These are phyloP conservation scores for Drosophila micromelanica DNA, from an alignment of 1,140 invertebrate species.

Conservation along the genomic window DNA sequence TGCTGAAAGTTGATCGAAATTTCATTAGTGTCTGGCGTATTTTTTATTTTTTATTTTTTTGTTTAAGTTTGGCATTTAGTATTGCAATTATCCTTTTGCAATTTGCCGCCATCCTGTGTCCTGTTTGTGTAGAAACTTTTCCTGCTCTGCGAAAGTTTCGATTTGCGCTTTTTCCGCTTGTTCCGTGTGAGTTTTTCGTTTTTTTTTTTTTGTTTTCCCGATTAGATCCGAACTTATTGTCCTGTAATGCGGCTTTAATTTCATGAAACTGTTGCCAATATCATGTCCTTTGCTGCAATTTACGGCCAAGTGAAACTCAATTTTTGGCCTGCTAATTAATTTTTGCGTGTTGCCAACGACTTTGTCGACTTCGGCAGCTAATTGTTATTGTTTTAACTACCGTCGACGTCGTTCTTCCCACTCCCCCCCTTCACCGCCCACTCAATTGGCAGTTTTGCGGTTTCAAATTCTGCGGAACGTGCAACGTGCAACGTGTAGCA, in stretches of 20 bases:
- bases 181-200: conserved; percentile 25
- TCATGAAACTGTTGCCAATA: conserved; percentile 27
- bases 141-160: conserved; percentile 33
- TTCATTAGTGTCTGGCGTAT: conserved; percentile 76
- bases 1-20: conserved; percentile 75
- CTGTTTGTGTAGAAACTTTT: conserved; percentile 32
- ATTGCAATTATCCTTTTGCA: conserved; percentile 70
- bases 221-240: conserved; percentile 47
- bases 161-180: conserved; percentile 70
- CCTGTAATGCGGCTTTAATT: conserved; percentile 49
- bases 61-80: conserved; percentile 78
- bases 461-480: conserved; percentile 52
- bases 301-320: conserved; percentile 20
- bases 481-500: conserved; percentile 10
- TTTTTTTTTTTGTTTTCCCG: conserved; percentile 27
- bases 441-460: conserved; percentile 57
- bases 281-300: conserved; percentile 40
- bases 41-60: conserved; percentile 54
- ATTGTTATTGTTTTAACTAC: conserved; percentile 81
- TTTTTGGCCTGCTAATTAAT: conserved; percentile 70
- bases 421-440: background rate
- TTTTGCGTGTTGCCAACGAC: conserved; percentile 75
- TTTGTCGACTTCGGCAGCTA: conserved; percentile 62
- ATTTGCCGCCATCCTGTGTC: conserved; percentile 38
- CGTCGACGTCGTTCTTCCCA: background rate